These are phyloP conservation scores for Gymnodraco acuticeps DNA, from an alignment of 2,797 vertebrate genomes.

Conservation along the genomic window DNA sequence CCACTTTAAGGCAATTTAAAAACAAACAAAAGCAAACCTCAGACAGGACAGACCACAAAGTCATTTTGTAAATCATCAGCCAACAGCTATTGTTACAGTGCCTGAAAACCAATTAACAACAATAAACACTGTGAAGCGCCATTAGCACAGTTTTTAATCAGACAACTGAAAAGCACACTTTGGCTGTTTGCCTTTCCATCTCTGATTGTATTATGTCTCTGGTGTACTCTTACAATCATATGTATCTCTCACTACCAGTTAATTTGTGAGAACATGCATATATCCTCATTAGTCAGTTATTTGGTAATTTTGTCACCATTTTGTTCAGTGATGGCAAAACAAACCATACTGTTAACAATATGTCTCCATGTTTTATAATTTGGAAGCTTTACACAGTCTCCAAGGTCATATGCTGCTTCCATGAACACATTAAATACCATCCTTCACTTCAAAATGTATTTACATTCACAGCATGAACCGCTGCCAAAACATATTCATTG, in stretches of 20 bases:
- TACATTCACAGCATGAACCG: slow-evolving; percentile 33
- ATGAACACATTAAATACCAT: slow-evolving; percentile 5
- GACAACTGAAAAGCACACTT: background rate
- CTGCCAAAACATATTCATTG: slow-evolving; percentile 30
- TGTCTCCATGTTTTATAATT: slow-evolving; percentile 6
- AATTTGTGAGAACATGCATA: background rate
- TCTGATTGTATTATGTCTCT: background rate
- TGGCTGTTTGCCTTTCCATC: background rate
- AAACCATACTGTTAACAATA: slow-evolving; percentile 4
- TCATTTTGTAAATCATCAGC: background rate
- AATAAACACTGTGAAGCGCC: background rate
- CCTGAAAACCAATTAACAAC: background rate
- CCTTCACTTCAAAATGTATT: slow-evolving; percentile 38
- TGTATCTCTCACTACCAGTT: background rate
- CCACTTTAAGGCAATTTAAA: background rate
- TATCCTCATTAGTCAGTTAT: too few species aligned
- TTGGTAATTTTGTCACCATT: background rate
- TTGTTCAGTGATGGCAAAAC: background rate
- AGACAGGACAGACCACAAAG: background rate
- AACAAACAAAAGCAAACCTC: background rate
- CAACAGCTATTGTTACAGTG: background rate
- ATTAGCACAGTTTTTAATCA: background rate
- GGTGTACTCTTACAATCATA: background rate
- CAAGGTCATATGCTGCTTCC: background rate
- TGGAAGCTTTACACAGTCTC: background rate